Evolutionary conservation across 2,113 vertebrate genomes (phyloP).

Genomic region (Thalassoma bifasciatum): DNA sequence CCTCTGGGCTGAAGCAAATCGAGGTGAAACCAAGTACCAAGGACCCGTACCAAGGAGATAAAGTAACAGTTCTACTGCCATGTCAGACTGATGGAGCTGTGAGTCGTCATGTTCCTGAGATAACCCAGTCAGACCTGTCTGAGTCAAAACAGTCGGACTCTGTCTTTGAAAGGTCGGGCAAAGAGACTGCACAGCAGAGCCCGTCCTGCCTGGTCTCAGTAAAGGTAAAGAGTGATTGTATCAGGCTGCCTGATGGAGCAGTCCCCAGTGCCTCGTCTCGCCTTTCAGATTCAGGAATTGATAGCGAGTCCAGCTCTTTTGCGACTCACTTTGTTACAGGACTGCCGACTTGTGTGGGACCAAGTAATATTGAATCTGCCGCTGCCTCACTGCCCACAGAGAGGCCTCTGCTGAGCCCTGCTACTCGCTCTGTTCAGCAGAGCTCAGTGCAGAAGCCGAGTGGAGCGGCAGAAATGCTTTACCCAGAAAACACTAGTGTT

Average conservation of each 20-base stretch:
- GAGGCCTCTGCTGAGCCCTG: conserved; percentile 79
- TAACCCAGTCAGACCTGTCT: conserved; percentile 61
- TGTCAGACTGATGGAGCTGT: conserved; percentile 73
- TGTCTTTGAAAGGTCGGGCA: conserved; percentile 56
- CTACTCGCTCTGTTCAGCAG: conserved; percentile 83
- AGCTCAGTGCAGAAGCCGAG: conserved; percentile 83
- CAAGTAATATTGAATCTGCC: conserved; percentile 75
- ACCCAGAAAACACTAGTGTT: conserved; percentile 90
- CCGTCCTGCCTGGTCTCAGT: conserved; percentile 44
- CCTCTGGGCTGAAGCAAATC: conserved; percentile 70
- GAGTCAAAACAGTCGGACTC: conserved; percentile 58
- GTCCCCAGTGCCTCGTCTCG: conserved; percentile 88
- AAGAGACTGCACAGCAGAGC: conserved; percentile 27
- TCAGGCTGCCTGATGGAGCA: conserved; percentile 84
- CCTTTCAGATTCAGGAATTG: conserved; percentile 96
- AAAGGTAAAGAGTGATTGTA: conserved; percentile 82
- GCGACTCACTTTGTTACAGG: conserved; percentile 87
- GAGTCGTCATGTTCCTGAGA: conserved; percentile 60
- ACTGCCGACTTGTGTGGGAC: conserved; percentile 73
- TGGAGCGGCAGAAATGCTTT: conserved; percentile 82
- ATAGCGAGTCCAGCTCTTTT: conserved; percentile 96
- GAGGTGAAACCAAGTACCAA: conserved; percentile 83
- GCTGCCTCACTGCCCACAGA: conserved; percentile 76
- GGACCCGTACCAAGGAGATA: conserved; percentile 85
- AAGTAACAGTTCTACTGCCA: conserved; percentile 84